phyloP scores from a whole-genome alignment of 2,888 invertebrate species.

The Lochmaea capreae region DNA sequence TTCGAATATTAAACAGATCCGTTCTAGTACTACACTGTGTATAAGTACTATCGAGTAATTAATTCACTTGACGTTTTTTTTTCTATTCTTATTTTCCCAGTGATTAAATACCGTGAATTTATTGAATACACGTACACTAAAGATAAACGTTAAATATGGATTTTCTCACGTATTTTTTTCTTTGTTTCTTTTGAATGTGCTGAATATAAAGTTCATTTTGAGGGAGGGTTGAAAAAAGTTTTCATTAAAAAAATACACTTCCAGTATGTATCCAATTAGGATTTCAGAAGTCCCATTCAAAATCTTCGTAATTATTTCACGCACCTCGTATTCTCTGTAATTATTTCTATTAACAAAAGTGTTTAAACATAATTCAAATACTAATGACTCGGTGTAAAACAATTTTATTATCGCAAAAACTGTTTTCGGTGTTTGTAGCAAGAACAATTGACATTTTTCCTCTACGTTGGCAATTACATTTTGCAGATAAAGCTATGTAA shows the following conservation, averaged over 20 bases:
- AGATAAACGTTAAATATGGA: slow-evolving; percentile 16
- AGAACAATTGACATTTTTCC: not conserved
- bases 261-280: no score
- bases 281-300: no score
- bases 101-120: slow-evolving; percentile 16
- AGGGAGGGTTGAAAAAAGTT: not conserved
- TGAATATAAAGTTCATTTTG: slow-evolving; percentile 5
- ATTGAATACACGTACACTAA: slow-evolving; percentile 4
- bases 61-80: slow-evolving; percentile 11
- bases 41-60: slow-evolving; percentile 12
- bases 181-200: not conserved
- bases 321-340: no score
- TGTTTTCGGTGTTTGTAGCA: not conserved
- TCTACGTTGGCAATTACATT: not conserved
- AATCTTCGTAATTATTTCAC: no score
- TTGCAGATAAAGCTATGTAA: not conserved
- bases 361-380: not conserved
- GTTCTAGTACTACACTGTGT: slow-evolving; percentile 14
- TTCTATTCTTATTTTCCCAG: slow-evolving; percentile 16
- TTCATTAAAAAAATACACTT: not conserved
- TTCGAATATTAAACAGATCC: slow-evolving; percentile 20
- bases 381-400: not conserved
- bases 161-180: slow-evolving; percentile 12
- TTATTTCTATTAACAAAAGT: not conserved
- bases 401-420: not conserved